Conservation (phyloP, 2,797 vertebrate genomes). For the Epinephelus coioides region DNA sequence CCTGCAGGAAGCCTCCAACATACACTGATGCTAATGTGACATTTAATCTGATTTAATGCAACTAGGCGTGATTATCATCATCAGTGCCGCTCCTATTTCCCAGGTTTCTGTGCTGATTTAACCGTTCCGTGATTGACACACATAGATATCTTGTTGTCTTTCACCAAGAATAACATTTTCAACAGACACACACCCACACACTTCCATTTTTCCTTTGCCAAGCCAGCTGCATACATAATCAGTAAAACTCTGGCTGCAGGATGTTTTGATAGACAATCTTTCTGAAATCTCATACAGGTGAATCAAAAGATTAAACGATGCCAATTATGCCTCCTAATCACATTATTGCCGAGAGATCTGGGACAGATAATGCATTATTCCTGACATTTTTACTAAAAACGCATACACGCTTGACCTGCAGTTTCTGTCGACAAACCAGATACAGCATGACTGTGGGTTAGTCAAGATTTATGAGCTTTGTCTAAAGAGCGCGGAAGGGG, state of each 20-base stretch:
- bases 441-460: slow-evolving; percentile 8
- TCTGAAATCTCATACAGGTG: slow-evolving; percentile 20
- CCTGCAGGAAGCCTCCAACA: slow-evolving; percentile 34
- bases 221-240: slow-evolving; percentile 25
- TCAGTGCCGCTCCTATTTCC: slow-evolving; percentile 31
- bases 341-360: slow-evolving; percentile 32
- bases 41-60: slow-evolving; percentile 64
- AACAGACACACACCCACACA: slow-evolving; percentile 41
- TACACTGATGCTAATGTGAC: slow-evolving; percentile 60
- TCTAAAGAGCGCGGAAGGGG: slow-evolving; percentile 22
- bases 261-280: slow-evolving; percentile 43
- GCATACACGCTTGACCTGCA: slow-evolving; percentile 28
- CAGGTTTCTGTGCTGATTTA: slow-evolving; percentile 43
- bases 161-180: slow-evolving; percentile 45
- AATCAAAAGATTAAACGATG: slow-evolving; percentile 6
- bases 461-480: slow-evolving; percentile 37
- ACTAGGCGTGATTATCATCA: slow-evolving; percentile 43
- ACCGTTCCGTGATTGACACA: slow-evolving; percentile 42
- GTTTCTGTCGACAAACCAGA: slow-evolving; percentile 27
- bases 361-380: slow-evolving; percentile 32
- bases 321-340: slow-evolving; percentile 15
- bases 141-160: slow-evolving; percentile 37
- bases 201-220: background rate
- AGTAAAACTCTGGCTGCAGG: slow-evolving; percentile 28
- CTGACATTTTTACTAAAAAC: background rate